phyloP scores from a whole-genome alignment of 2,797 vertebrate genomes.

The Gadopsis marmoratus region DNA sequence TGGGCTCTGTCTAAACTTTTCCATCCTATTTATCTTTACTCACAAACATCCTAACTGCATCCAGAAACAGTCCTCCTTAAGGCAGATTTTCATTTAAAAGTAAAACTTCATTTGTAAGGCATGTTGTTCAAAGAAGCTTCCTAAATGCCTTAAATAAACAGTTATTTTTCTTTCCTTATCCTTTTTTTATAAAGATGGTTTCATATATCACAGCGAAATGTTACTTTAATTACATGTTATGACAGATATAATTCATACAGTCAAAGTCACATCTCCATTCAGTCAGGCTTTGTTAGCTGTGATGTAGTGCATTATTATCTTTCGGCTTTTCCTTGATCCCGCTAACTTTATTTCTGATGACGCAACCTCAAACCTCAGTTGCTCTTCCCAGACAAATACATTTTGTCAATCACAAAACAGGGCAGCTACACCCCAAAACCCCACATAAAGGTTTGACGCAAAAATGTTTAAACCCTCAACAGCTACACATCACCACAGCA shows the following conservation, averaged over 20 bases:
- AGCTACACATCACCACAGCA: conserved; percentile 30
- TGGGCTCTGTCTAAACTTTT: conserved; percentile 23
- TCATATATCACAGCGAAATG: conserved; percentile 36
- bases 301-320: conserved; percentile 24
- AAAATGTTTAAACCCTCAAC: conserved; percentile 36
- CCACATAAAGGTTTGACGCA: conserved; percentile 41
- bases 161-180: conserved; percentile 10
- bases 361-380: conserved; percentile 57
- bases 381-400: conserved; percentile 51
- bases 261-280: conserved; percentile 47
- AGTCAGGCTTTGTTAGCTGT: conserved; percentile 24
- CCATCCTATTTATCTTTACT: conserved; percentile 29
- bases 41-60: conserved; percentile 30
- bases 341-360: conserved; percentile 54
- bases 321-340: conserved; percentile 29
- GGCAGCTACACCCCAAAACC: conserved; percentile 32
- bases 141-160: conserved; percentile 25
- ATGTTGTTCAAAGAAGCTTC: conserved; percentile 30
- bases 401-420: conserved; percentile 58
- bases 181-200: conserved; percentile 27
- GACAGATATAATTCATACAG: conserved; percentile 35
- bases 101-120: not conserved
- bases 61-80: conserved; percentile 21
- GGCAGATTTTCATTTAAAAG: conserved; percentile 1
- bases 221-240: conserved; percentile 47